Conservation (phyloP, 2,888 invertebrate genomes). For the Yponomeuta evonymella region DNA sequence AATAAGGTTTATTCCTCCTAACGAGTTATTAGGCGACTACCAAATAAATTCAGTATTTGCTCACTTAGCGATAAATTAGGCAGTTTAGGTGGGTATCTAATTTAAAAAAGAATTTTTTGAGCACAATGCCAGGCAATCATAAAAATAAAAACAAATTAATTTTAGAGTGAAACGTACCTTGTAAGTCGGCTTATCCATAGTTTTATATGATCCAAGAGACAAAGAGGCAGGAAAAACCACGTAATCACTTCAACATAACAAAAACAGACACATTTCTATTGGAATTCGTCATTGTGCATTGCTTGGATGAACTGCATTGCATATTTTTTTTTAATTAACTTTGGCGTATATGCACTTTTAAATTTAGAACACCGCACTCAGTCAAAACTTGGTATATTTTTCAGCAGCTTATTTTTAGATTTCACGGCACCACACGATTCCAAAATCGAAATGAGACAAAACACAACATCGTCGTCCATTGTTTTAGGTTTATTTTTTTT, state of each 20-base stretch:
- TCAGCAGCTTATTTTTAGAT: slow-evolving; percentile 40
- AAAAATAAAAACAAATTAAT: background rate
- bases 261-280: slow-evolving; percentile 26
- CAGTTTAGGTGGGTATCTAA: background rate
- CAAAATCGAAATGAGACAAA: background rate
- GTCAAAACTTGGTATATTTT: slow-evolving; percentile 31
- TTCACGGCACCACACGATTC: background rate
- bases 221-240: slow-evolving; percentile 33
- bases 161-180: slow-evolving; percentile 44
- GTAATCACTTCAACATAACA: slow-evolving; percentile 37
- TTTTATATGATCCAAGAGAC: slow-evolving; percentile 47
- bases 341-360: slow-evolving; percentile 48
- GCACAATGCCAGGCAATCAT: background rate
- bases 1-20: background rate
- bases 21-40: background rate
- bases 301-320: slow-evolving; percentile 26
- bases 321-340: slow-evolving; percentile 43
- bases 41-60: slow-evolving; percentile 23
- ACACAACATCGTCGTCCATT: slow-evolving; percentile 3
- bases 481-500: slow-evolving; percentile 2
- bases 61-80: background rate
- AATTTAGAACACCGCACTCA: slow-evolving; percentile 38
- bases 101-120: background rate
- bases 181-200: slow-evolving; percentile 65
- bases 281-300: slow-evolving; percentile 2